These are phyloP conservation scores for Camponotus pennsylvanicus DNA, from an alignment of 1,140 invertebrate species.

Conservation along the genomic window DNA sequence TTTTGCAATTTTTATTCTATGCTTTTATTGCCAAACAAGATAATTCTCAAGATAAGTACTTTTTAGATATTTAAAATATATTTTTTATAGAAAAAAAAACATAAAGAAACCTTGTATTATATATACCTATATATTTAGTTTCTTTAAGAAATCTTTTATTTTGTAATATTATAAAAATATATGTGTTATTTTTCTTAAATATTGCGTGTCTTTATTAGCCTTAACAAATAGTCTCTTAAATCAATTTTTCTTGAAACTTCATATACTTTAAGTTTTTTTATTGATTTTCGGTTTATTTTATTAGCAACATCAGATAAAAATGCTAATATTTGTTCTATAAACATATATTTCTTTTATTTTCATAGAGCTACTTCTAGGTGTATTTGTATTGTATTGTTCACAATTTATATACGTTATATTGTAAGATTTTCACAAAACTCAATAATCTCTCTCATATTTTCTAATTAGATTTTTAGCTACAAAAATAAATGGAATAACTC, in stretches of 20 bases:
- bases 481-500: background rate
- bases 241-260: background rate
- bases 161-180: background rate
- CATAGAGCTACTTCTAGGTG: background rate
- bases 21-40: background rate
- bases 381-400: background rate
- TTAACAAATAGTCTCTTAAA: background rate
- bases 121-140: background rate
- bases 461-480: background rate
- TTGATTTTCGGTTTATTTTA: background rate
- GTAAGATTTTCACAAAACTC: background rate
- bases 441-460: background rate
- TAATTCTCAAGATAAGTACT: background rate
- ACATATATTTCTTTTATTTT: background rate
- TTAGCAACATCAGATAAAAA: background rate
- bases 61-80: conserved; percentile 22
- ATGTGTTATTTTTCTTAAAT: background rate
- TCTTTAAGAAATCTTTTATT: background rate
- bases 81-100: background rate
- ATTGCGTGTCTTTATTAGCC: background rate
- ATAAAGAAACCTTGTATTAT: background rate
- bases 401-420: background rate
- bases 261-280: background rate
- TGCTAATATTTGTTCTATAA: no score
- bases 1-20: background rate